Conservation (phyloP, 2,797 vertebrate genomes). For the Poeciliopsis turneri region DNA sequence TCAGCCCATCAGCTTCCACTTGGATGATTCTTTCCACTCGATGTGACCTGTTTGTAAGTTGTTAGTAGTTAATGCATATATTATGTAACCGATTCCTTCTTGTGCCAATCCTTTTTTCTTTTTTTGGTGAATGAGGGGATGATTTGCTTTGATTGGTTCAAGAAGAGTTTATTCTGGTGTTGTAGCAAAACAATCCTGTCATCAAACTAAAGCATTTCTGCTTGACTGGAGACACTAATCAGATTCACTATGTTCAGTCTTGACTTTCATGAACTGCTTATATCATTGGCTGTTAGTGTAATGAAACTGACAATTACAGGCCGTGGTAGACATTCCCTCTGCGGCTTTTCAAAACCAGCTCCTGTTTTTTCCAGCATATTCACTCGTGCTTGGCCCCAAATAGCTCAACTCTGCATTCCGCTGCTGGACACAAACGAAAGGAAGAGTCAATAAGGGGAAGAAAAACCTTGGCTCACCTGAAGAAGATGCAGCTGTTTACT, state of each 20-base stretch:
- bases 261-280: constrained; percentile 41
- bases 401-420: constrained; percentile 44
- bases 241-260: constrained; percentile 36
- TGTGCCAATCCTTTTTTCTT: background rate
- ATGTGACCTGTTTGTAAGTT: constrained; percentile 49
- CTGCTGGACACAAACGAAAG: constrained; percentile 37
- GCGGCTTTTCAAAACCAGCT: constrained; percentile 50
- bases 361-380: constrained; percentile 27
- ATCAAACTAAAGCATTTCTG: constrained; percentile 41
- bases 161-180: constrained; percentile 43
- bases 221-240: constrained; percentile 45
- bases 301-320: constrained; percentile 71
- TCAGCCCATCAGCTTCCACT: constrained; percentile 51
- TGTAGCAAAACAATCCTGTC: constrained; percentile 40
- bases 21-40: constrained; percentile 49
- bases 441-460: constrained; percentile 8
- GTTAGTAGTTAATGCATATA: constrained; percentile 53
- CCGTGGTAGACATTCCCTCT: constrained; percentile 57
- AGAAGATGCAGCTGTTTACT: constrained; percentile 41
- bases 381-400: constrained; percentile 44
- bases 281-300: constrained; percentile 56
- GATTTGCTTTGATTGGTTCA: constrained; percentile 40
- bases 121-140: background rate
- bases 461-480: constrained; percentile 27
- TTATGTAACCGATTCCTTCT: constrained; percentile 18